Percentiles rank a stretch among this genome's conserved stretches.
phyloP scores from a whole-genome alignment of 1,140 invertebrate species.

The Polypedilum vanderplanki region DNA sequence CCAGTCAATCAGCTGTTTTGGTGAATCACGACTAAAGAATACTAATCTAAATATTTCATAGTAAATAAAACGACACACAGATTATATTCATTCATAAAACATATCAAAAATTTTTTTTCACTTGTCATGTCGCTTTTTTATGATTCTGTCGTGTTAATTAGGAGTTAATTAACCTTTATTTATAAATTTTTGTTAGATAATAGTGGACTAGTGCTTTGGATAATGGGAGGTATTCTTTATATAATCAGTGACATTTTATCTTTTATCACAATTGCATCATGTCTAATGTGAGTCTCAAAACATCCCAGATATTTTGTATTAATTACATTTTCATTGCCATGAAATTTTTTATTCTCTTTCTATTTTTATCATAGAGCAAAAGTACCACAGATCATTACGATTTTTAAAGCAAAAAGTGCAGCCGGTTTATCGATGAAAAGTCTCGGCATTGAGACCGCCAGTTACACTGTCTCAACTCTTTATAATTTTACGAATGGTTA shows the following conservation, averaged over 20 bases:
- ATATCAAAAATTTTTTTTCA: no score
- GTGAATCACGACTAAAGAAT: no score
- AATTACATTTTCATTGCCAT: background rate
- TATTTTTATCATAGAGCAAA: constrained; percentile 40
- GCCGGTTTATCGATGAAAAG: constrained; percentile 46
- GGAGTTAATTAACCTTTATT: no score
- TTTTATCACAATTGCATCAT: background rate
- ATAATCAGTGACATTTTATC: background rate
- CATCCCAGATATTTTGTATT: background rate
- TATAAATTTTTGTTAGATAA: no score
- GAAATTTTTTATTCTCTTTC: background rate
- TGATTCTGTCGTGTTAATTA: no score
- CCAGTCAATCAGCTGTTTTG: no score
- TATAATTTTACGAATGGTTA: constrained; percentile 61
- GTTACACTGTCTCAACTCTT: constrained; percentile 59
- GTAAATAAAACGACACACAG: no score
- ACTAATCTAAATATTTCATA: no score
- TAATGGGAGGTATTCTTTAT: background rate
- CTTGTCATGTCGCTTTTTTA: no score
- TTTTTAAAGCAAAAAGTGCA: constrained; percentile 51
- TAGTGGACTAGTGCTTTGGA: background rate
- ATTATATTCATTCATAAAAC: no score
- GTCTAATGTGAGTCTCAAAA: background rate
- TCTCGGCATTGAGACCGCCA: constrained; percentile 36
- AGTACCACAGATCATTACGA: constrained; percentile 58